Percentiles rank a stretch among this genome's conserved stretches.
Evolutionary conservation across 2,113 vertebrate genomes (phyloP).

Genomic region (Pan paniscus): DNA sequence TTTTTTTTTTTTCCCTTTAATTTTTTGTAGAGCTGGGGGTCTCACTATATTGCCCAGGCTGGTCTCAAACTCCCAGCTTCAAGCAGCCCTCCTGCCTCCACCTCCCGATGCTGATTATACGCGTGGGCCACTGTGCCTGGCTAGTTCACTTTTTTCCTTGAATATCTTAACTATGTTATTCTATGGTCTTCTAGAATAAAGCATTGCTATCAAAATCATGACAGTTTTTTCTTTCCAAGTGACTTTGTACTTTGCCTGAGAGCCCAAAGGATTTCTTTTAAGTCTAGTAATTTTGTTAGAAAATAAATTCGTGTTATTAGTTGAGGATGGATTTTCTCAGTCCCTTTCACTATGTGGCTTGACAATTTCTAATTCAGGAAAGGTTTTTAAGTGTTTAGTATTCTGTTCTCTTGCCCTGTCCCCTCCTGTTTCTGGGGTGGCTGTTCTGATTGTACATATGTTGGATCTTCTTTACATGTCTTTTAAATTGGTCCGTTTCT

Average conservation of each 20-base stretch:
- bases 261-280: too few species aligned
- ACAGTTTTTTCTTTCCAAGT: neutral
- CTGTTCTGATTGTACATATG: neutral
- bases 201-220: neutral
- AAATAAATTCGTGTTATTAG: accelerated
- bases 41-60: neutral
- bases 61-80: neutral
- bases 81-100: neutral
- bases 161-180: neutral
- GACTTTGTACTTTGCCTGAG: neutral
- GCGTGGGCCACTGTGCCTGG: neutral
- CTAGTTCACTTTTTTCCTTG: neutral
- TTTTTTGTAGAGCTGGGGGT: neutral
- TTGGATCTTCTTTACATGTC: too few species aligned
- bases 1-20: neutral
- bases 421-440: too few species aligned
- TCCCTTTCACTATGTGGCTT: too few species aligned
- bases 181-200: neutral
- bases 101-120: neutral
- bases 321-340: neutral
- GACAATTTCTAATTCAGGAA: too few species aligned
- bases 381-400: neutral
- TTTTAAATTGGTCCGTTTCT: neutral
- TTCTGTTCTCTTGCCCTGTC: neutral
- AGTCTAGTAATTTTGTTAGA: neutral